Conservation (phyloP, 2,797 vertebrate species). For the Labroides dimidiatus region DNA sequence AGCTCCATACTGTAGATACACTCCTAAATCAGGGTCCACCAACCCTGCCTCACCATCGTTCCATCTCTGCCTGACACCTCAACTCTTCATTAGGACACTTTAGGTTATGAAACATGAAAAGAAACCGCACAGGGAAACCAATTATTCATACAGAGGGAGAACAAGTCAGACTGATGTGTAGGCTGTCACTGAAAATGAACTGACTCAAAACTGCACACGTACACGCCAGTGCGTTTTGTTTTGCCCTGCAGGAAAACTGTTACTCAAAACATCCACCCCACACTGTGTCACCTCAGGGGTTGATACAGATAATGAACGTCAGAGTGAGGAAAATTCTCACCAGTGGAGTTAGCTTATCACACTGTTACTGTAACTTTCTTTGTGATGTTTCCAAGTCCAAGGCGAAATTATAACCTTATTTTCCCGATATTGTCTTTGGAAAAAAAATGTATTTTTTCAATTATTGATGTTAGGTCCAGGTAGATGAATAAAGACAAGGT, state of each 20-base stretch:
- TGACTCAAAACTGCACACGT: slow-evolving; percentile 20
- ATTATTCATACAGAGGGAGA: slow-evolving; percentile 11
- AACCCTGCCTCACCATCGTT: slow-evolving; percentile 3
- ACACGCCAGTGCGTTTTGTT: neutral
- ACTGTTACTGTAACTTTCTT: neutral
- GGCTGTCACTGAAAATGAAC: slow-evolving; percentile 9
- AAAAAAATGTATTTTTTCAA: neutral
- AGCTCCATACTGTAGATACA: too few relatives aligned
- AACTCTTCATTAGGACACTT: slow-evolving; percentile 13
- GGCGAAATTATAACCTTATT: neutral
- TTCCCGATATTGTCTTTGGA: neutral
- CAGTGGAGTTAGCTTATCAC: neutral
- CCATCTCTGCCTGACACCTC: slow-evolving; percentile 3
- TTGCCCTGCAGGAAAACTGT: slow-evolving; percentile 11
- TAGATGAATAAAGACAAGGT: too few relatives aligned
- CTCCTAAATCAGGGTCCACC: too few relatives aligned
- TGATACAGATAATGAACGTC: slow-evolving; percentile 1
- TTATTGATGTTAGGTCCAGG: too few relatives aligned
- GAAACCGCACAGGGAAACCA: slow-evolving; percentile 1
- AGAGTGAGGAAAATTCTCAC: neutral
- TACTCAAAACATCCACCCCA: slow-evolving; percentile 3
- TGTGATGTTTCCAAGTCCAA: neutral
- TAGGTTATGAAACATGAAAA: slow-evolving; percentile 12
- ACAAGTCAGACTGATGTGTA: neutral
- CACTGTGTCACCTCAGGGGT: neutral